Percentiles rank a stretch among this genome's conserved stretches.
These are phyloP conservation scores for Sinella curviseta DNA, from an alignment of 1,140 invertebrate genomes.

Conservation along the genomic window DNA sequence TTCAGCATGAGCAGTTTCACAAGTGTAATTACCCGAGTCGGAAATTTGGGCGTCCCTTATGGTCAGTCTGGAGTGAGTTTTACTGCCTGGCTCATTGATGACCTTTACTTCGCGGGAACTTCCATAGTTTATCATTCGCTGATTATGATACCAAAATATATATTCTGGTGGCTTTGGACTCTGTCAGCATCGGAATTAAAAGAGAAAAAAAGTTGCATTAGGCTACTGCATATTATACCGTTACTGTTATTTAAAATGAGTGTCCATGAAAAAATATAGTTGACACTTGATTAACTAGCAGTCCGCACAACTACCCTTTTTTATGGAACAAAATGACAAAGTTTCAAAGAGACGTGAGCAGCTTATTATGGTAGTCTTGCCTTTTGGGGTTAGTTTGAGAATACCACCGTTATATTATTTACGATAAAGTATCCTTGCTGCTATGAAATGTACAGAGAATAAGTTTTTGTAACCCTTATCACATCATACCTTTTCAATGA, in stretches of 20 bases:
- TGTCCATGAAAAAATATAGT: no score
- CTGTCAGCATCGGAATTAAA: slow-evolving; percentile 61
- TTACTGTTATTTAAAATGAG: no score
- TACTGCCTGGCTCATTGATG: slow-evolving; percentile 78
- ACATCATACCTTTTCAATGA: slow-evolving; percentile 85
- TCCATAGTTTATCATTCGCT: slow-evolving; percentile 90
- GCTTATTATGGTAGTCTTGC: neutral
- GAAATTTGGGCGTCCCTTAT: slow-evolving; percentile 78
- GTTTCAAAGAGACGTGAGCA: neutral
- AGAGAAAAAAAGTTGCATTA: no score
- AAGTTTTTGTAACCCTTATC: no score
- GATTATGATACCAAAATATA: slow-evolving; percentile 90
- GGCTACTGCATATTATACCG: no score
- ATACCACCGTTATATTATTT: neutral
- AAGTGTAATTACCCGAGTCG: slow-evolving; percentile 85
- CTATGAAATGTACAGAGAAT: neutral
- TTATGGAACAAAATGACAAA: no score
- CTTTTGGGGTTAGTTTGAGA: neutral
- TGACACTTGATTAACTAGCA: no score
- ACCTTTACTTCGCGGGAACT: slow-evolving; percentile 78
- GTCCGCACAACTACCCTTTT: no score
- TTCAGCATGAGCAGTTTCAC: slow-evolving; percentile 70
- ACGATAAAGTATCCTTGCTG: neutral
- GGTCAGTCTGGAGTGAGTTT: slow-evolving; percentile 74
- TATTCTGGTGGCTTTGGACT: slow-evolving; percentile 85